These are phyloP conservation scores for Ennomos fuscantarius DNA, from an alignment of 2,888 invertebrate genomes.

Conservation along the genomic window DNA sequence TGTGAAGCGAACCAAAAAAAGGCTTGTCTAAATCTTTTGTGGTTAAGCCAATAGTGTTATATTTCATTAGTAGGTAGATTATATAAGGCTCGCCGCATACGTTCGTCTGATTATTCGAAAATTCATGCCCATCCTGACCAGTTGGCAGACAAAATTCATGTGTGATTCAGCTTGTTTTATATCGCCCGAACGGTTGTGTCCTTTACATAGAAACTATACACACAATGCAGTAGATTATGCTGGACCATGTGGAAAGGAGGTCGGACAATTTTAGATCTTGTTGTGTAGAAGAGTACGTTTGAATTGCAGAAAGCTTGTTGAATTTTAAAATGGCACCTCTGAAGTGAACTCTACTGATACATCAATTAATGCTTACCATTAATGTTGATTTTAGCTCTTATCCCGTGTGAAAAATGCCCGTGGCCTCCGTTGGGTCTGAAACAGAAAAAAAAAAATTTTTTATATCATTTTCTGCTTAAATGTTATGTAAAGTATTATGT, in stretches of 20 bases:
- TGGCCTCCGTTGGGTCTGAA: conserved; percentile 75
- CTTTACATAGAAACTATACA: conserved; percentile 12
- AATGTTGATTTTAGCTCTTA: conserved; percentile 78
- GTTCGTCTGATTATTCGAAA: conserved; percentile 70
- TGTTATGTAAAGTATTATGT: too few relatives aligned
- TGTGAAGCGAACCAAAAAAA: too few relatives aligned
- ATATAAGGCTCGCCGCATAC: conserved; percentile 29
- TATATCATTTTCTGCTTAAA: background rate
- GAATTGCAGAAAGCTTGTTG: too few relatives aligned
- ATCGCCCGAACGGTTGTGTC: conserved; percentile 41
- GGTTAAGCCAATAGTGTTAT: too few relatives aligned
- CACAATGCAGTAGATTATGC: background rate
- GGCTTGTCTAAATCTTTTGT: too few relatives aligned
- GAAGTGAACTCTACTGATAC: background rate
- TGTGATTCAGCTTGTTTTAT: conserved; percentile 65
- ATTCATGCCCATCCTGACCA: conserved; percentile 71
- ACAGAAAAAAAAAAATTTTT: conserved; percentile 43
- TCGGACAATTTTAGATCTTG: background rate
- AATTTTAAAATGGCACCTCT: too few relatives aligned
- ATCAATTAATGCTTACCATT: conserved; percentile 67
- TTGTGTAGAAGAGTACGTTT: background rate
- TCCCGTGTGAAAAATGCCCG: conserved; percentile 74
- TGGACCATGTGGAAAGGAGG: background rate
- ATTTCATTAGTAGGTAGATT: conserved; percentile 1
- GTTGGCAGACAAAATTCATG: conserved; percentile 65